A percentile compares a stretch with the other conserved stretches of the same genome.
Conservation (phyloP, 1,140 invertebrate genomes). For the Megathymus violae region DNA sequence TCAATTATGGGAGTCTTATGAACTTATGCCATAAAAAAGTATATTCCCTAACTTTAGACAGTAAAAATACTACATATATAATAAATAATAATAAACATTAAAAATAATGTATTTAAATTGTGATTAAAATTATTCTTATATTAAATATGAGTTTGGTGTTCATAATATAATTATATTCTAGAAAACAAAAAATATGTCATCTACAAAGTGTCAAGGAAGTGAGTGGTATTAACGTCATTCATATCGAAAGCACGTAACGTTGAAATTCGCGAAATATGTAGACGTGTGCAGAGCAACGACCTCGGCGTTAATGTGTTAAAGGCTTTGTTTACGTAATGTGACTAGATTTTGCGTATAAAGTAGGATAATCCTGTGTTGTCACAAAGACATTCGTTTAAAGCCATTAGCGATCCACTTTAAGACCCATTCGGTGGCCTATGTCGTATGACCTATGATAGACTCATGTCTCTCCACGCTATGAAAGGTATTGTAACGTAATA, state of each 20-base stretch:
- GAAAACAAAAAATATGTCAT: constrained; percentile 15
- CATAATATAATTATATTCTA: neutral
- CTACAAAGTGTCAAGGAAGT: constrained; percentile 29
- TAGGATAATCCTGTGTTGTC: neutral
- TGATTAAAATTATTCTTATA: too few relatives aligned
- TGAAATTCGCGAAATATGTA: constrained; percentile 48
- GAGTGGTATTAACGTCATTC: constrained; percentile 29
- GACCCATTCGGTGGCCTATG: too few relatives aligned
- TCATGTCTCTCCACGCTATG: too few relatives aligned
- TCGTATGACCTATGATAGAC: too few relatives aligned
- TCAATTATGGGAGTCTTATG: too few relatives aligned
- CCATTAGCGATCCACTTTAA: too few relatives aligned
- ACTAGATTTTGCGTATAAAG: neutral
- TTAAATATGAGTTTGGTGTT: neutral
- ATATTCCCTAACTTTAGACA: too few relatives aligned
- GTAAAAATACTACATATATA: too few relatives aligned
- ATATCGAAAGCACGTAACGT: constrained; percentile 34
- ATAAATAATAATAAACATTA: too few relatives aligned
- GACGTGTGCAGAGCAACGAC: constrained; percentile 71
- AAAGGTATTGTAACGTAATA: too few relatives aligned
- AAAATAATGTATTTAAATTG: too few relatives aligned
- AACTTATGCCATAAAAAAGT: too few relatives aligned
- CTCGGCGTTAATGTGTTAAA: constrained; percentile 62
- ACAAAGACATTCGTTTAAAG: neutral
- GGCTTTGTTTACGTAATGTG: constrained; percentile 27